Evolutionary conservation across 2,888 invertebrate species (phyloP).

Genomic region (Euzetes globulus): DNA sequence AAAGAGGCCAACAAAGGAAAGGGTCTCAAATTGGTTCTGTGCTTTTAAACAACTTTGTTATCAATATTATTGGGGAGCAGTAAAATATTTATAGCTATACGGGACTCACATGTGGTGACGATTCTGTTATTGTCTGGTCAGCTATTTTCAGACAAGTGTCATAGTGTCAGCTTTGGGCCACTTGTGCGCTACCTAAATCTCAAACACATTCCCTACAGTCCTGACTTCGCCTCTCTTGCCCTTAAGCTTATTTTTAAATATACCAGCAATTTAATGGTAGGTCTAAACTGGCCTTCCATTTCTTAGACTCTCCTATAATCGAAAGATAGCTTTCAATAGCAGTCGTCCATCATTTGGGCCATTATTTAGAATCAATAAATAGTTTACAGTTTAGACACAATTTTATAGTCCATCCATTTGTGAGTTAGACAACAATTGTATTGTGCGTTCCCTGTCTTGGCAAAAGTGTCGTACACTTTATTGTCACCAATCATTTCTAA

Average conservation of each 20-base stretch:
- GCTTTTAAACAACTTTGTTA: background rate
- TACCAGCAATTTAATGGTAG: background rate
- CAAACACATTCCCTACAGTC: background rate
- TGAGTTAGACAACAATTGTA: background rate
- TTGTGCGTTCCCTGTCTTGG: background rate
- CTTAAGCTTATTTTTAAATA: conserved; percentile 1
- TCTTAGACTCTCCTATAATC: too few relatives aligned
- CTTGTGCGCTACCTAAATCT: background rate
- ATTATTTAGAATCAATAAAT: background rate
- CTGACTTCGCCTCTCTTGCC: background rate
- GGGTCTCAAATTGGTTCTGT: background rate
- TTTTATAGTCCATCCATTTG: too few relatives aligned
- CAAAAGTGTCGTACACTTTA: too few relatives aligned
- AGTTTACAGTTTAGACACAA: background rate
- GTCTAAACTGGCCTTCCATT: background rate
- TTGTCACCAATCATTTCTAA: too few relatives aligned
- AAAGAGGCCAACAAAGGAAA: conserved; percentile 19
- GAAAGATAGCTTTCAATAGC: background rate
- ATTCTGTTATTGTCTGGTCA: background rate
- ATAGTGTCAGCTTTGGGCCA: background rate
- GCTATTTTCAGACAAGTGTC: conserved; percentile 21
- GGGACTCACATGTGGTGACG: background rate
- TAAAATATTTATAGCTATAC: background rate
- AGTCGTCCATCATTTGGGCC: background rate
- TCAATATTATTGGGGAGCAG: background rate